A percentile compares a stretch with the other conserved stretches of the same genome.
Conservation (phyloP, 2,888 invertebrate genomes). For the Drosophila ezoana region DNA sequence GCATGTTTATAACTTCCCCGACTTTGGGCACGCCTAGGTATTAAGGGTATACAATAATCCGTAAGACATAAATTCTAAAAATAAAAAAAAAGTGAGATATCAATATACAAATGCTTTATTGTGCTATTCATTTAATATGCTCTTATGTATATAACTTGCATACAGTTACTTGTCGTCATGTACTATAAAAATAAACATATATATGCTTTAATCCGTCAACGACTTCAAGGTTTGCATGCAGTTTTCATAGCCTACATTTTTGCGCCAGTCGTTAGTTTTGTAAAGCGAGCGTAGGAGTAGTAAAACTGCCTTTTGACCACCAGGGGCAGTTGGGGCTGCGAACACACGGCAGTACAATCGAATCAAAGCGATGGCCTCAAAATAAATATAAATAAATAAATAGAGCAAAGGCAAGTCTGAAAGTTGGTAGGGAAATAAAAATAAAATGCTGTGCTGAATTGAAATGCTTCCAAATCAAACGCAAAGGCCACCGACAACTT, state of each 20-base stretch:
- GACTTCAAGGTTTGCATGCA: conserved; percentile 23
- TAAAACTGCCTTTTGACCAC: conserved; percentile 11
- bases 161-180: not conserved
- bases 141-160: not conserved
- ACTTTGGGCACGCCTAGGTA: too few relatives aligned
- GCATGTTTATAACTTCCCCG: too few relatives aligned
- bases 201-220: conserved; percentile 15
- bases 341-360: conserved; percentile 50
- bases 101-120: too few relatives aligned
- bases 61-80: too few relatives aligned
- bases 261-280: conserved; percentile 8
- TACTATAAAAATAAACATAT: not conserved
- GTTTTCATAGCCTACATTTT: conserved; percentile 31
- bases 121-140: too few relatives aligned
- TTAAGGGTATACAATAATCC: too few relatives aligned
- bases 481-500: conserved; percentile 54
- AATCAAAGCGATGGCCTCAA: conserved; percentile 68
- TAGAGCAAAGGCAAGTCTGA: conserved; percentile 37
- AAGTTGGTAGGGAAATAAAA: conserved; percentile 59
- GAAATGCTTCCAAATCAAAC: conserved; percentile 59
- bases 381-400: conserved; percentile 73
- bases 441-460: conserved; percentile 54
- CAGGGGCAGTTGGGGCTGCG: conserved; percentile 17
- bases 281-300: conserved; percentile 8
- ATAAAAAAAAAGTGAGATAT: too few relatives aligned